These are phyloP conservation scores for Pseudococcus jackbeardsleyi DNA, from an alignment of 2,888 invertebrate genomes.

Conservation along the genomic window DNA sequence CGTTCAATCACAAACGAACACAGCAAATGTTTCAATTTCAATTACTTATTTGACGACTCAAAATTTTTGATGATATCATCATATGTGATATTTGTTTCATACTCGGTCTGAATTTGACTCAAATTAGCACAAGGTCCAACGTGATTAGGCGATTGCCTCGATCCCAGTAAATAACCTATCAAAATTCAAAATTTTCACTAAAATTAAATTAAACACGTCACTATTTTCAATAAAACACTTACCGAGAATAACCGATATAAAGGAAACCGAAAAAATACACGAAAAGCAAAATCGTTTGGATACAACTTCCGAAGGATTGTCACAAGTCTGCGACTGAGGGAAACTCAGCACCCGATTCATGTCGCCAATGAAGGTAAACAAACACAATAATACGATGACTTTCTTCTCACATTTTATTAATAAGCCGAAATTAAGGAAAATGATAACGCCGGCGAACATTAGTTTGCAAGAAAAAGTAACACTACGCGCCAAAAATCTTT, in stretches of 20 bases:
- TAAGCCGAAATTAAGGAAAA: conserved; percentile 54
- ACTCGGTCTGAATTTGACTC: not conserved
- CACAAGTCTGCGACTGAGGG: conserved; percentile 61
- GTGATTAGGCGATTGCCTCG: not conserved
- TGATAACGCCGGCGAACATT: conserved; percentile 52
- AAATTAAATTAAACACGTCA: not conserved
- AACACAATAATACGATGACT: conserved; percentile 41
- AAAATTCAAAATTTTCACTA: not conserved
- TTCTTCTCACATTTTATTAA: conserved; percentile 53
- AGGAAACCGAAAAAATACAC: conserved; percentile 58
- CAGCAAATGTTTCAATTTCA: not conserved
- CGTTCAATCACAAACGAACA: not conserved
- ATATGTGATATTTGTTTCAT: not conserved
- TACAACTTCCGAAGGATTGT: conserved; percentile 57
- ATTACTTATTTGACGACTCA: not conserved
- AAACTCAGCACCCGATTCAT: conserved; percentile 65
- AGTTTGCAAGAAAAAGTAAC: not conserved
- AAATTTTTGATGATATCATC: not conserved
- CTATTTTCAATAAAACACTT: conserved; percentile 11
- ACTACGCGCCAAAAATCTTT: conserved; percentile 42
- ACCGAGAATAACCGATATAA: conserved; percentile 56
- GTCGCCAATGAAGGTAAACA: conserved; percentile 36
- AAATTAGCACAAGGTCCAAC: not conserved
- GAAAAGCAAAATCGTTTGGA: conserved; percentile 64
- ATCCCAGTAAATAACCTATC: conserved; percentile 58